phyloP scores from a whole-genome alignment of 2,113 vertebrate species.

The Acanthochromis polyacanthus region DNA sequence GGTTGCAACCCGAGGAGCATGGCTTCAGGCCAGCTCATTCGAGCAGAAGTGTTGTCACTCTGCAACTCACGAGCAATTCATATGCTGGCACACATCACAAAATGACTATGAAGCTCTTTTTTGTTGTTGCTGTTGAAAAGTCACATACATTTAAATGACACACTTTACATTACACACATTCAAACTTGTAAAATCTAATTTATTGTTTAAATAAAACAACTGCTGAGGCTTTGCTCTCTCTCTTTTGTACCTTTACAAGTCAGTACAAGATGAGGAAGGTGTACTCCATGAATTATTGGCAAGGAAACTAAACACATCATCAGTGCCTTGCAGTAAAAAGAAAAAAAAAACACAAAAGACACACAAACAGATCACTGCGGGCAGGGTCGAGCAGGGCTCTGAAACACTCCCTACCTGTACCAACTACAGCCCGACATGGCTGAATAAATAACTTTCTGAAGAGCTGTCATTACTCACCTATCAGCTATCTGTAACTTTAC shows the following conservation, averaged over 20 bases:
- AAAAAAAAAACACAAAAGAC: slow-evolving; percentile 22
- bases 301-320: slow-evolving; percentile 50
- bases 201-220: neutral
- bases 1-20: too few species aligned
- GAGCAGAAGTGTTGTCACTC: too few species aligned
- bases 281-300: slow-evolving; percentile 47
- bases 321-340: slow-evolving; percentile 15
- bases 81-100: too few species aligned
- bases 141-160: too few species aligned
- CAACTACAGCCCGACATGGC: slow-evolving; percentile 42
- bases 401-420: slow-evolving; percentile 57
- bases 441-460: slow-evolving; percentile 72
- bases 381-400: slow-evolving; percentile 9
- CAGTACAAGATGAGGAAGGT: slow-evolving; percentile 55
- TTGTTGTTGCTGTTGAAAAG: too few species aligned
- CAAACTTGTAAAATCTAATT: too few species aligned
- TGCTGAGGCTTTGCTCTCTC: neutral
- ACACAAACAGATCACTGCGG: slow-evolving; percentile 35
- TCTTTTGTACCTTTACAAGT: slow-evolving; percentile 53
- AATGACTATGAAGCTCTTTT: too few species aligned
- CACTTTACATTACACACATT: too few species aligned
- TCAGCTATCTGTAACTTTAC: slow-evolving; percentile 74
- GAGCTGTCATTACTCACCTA: slow-evolving; percentile 82
- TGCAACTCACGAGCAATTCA: too few species aligned
- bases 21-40: too few species aligned